Evolutionary conservation across 2,113 vertebrate species (phyloP).

Genomic region (Limanda limanda): DNA sequence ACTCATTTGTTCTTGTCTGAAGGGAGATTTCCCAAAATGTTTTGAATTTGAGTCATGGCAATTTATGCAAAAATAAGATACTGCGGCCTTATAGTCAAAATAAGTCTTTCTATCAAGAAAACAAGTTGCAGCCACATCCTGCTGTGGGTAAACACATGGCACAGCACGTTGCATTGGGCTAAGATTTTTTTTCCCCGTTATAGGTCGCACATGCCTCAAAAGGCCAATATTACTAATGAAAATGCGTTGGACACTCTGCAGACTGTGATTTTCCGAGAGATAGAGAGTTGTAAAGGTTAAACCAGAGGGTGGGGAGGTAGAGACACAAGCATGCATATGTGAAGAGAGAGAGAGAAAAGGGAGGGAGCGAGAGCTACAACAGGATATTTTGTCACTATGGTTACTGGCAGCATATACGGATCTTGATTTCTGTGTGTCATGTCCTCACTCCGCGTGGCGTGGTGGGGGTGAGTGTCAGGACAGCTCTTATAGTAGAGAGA

Average conservation of each 20-base stretch:
- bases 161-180: slow-evolving; percentile 4
- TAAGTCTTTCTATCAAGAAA: not conserved
- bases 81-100: not conserved
- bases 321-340: not conserved
- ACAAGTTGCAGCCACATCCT: slow-evolving; percentile 58
- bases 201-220: slow-evolving; percentile 5
- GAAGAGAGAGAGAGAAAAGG: slow-evolving; percentile 4
- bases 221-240: not conserved
- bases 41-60: no score
- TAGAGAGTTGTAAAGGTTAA: not conserved
- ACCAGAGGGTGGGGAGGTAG: not conserved
- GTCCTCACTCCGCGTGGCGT: slow-evolving; percentile 17
- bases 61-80: no score
- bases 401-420: slow-evolving; percentile 64
- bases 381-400: slow-evolving; percentile 83
- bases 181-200: slow-evolving; percentile 3
- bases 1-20: not conserved
- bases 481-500: not conserved
- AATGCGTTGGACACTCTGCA: no score
- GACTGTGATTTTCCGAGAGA: not conserved
- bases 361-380: slow-evolving; percentile 40
- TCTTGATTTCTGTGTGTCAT: slow-evolving; percentile 62
- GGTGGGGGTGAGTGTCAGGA: not conserved
- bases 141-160: slow-evolving; percentile 17
- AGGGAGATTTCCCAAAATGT: not conserved